Percentiles rank a stretch among this genome's conserved stretches.
These are phyloP conservation scores for Anastrepha obliqua DNA, from an alignment of 1,140 invertebrate species.

Conservation along the genomic window DNA sequence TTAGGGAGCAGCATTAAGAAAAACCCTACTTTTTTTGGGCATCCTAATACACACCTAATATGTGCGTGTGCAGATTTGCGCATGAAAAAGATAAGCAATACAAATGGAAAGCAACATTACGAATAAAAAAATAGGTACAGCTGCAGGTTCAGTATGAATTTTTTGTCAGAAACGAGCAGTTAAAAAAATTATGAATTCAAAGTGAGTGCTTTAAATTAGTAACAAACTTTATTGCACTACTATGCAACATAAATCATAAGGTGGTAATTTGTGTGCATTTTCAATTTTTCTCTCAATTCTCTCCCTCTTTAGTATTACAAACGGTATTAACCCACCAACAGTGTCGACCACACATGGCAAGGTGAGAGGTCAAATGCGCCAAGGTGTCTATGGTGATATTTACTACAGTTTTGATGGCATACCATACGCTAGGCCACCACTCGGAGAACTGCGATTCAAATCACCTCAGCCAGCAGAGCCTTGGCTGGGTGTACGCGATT, in stretches of 20 bases:
- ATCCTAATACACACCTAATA: too few species aligned
- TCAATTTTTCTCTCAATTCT: too few species aligned
- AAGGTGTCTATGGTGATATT: slow-evolving; percentile 65
- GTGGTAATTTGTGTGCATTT: neutral
- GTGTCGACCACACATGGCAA: slow-evolving; percentile 59
- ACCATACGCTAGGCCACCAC: slow-evolving; percentile 75
- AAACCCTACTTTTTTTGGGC: too few species aligned
- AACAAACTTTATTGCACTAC: neutral
- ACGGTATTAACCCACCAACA: neutral
- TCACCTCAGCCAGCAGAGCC: slow-evolving; percentile 75
- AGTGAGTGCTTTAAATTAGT: neutral
- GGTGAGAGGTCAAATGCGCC: slow-evolving; percentile 62
- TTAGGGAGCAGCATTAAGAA: too few species aligned
- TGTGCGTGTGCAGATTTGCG: too few species aligned
- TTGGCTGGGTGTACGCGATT: slow-evolving; percentile 76
- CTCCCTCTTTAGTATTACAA: too few species aligned
- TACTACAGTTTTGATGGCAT: slow-evolving; percentile 70
- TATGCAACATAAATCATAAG: neutral
- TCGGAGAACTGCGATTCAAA: slow-evolving; percentile 76
- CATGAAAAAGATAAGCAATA: too few species aligned
- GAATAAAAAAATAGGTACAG: too few species aligned
- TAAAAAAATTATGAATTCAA: neutral
- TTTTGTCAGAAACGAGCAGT: too few species aligned
- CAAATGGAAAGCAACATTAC: too few species aligned
- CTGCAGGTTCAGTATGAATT: too few species aligned